phyloP scores from a whole-genome alignment of 2,113 vertebrate genomes.

The Hymenochirus boettgeri region DNA sequence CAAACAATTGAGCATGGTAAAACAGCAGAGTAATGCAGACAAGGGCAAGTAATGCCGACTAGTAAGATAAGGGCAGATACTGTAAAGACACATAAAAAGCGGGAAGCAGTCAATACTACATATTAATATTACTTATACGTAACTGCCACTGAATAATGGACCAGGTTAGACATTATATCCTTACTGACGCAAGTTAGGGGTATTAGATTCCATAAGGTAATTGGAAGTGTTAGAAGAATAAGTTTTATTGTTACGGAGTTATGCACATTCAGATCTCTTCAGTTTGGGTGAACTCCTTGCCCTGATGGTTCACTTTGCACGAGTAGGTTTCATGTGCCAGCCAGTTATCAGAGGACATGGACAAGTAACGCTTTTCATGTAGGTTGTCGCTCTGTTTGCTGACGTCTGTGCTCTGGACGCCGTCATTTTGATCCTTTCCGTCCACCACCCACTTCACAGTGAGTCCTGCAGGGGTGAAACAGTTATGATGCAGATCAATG shows the following conservation, averaged over 20 bases:
- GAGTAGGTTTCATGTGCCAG: rapidly evolving
- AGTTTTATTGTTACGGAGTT: neutral
- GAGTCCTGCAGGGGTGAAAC: neutral
- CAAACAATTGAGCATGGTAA: too few species aligned
- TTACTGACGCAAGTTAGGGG: too few species aligned
- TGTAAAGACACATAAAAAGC: too few species aligned
- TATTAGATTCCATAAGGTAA: too few species aligned
- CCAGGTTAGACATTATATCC: too few species aligned
- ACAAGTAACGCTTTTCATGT: constrained; percentile 57
- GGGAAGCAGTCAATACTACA: too few species aligned
- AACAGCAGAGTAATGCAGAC: too few species aligned
- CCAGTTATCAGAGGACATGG: rapidly evolving
- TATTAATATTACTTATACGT: too few species aligned
- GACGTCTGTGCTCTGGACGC: neutral
- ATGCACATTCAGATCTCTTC: constrained; percentile 38
- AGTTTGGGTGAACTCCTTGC: neutral
- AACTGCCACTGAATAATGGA: too few species aligned
- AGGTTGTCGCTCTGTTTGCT: constrained; percentile 40
- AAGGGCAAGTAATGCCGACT: too few species aligned
- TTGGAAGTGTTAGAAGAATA: too few species aligned
- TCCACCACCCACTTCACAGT: constrained; percentile 31
- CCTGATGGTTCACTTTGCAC: constrained; percentile 46
- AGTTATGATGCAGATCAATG: constrained; percentile 43
- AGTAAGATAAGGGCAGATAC: too few species aligned
- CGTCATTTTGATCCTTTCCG: rapidly evolving